These are phyloP conservation scores for Nephila pilipes DNA, from an alignment of 1,140 invertebrate species.

Conservation along the genomic window DNA sequence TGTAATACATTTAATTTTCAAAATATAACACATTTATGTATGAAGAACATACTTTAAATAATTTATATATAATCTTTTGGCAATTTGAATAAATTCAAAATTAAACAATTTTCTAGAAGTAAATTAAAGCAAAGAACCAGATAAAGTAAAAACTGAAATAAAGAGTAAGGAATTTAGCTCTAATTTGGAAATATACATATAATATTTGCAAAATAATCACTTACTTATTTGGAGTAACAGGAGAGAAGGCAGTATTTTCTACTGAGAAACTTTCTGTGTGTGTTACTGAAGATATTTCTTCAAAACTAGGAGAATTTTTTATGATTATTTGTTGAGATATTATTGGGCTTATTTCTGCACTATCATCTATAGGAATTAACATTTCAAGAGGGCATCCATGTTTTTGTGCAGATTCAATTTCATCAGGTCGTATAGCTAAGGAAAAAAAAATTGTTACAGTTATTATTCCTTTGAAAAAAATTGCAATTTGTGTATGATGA, in stretches of 20 bases:
- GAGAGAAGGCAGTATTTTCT: constrained; percentile 60
- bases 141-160: too few relatives aligned
- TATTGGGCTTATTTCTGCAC: neutral
- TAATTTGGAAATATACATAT: too few relatives aligned
- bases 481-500: too few relatives aligned
- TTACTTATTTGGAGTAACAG: constrained; percentile 64
- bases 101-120: too few relatives aligned
- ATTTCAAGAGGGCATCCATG: constrained; percentile 68
- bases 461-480: too few relatives aligned
- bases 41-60: too few relatives aligned
- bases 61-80: too few relatives aligned
- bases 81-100: too few relatives aligned
- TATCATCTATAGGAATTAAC: constrained; percentile 56
- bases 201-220: neutral
- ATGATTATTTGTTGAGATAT: neutral
- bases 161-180: too few relatives aligned
- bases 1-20: too few relatives aligned
- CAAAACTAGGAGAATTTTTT: constrained; percentile 62
- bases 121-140: too few relatives aligned
- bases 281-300: constrained; percentile 61
- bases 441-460: neutral
- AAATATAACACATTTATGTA: too few relatives aligned
- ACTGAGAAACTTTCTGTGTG: constrained; percentile 67
- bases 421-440: constrained; percentile 69
- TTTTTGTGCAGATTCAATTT: constrained; percentile 73